A percentile compares a stretch with the other conserved stretches of the same genome.
Evolutionary conservation across 2,797 vertebrate species (phyloP).

Genomic region (Buphagus erythrorhynchus): DNA sequence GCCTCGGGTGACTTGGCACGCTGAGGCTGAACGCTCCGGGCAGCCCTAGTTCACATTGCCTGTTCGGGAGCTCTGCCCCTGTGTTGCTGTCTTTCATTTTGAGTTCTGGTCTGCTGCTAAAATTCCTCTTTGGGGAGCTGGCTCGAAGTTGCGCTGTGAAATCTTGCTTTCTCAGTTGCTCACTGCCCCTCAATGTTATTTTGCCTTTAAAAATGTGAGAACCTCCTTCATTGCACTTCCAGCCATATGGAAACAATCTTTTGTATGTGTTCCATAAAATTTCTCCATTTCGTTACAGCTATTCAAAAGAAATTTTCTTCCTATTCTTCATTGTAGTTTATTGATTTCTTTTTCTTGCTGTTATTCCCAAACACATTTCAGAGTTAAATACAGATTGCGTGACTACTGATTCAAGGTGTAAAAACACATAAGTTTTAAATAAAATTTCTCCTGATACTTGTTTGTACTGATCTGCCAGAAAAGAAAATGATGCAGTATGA

Average conservation of each 20-base stretch:
- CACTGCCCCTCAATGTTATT: neutral
- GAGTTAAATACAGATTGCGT: neutral
- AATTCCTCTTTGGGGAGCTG: neutral
- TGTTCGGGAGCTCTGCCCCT: neutral
- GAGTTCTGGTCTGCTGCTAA: neutral
- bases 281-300: neutral
- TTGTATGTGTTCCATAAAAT: rapidly evolving
- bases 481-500: neutral
- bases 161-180: neutral
- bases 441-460: neutral
- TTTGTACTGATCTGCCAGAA: neutral
- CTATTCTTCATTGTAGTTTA: neutral
- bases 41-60: rapidly evolving
- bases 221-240: neutral
- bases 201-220: neutral
- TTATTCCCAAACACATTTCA: neutral
- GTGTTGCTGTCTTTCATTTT: rapidly evolving
- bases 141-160: neutral
- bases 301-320: neutral
- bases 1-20: neutral
- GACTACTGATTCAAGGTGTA: neutral
- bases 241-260: neutral
- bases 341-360: neutral
- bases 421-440: neutral
- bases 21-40: neutral